Evolutionary conservation across 2,888 invertebrate species (phyloP).

Genomic region (Polymixis flavicincta): DNA sequence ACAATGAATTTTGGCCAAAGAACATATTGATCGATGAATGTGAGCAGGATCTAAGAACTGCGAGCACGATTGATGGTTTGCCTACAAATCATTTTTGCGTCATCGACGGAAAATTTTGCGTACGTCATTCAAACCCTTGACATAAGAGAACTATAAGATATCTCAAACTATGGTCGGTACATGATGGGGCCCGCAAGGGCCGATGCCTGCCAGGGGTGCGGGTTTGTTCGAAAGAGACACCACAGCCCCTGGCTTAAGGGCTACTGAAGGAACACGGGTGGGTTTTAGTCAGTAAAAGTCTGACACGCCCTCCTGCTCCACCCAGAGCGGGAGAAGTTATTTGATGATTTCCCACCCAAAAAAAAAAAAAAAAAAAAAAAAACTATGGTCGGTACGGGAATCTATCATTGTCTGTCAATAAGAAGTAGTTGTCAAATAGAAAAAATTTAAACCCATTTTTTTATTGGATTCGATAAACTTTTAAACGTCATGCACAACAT

Average conservation of each 20-base stretch:
- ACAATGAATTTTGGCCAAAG: slow-evolving; percentile 26
- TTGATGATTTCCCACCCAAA: no score
- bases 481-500: no score
- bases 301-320: no score
- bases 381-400: neutral
- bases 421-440: neutral
- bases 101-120: slow-evolving; percentile 28
- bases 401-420: neutral
- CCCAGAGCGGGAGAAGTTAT: no score
- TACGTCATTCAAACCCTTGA: neutral
- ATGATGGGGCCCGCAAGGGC: no score
- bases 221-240: no score
- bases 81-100: slow-evolving; percentile 4
- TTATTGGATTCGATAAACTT: neutral
- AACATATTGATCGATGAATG: slow-evolving; percentile 32
- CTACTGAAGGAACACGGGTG: no score
- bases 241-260: no score
- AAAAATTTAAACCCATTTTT: neutral
- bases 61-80: slow-evolving; percentile 28
- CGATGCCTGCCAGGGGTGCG: no score
- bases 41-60: slow-evolving; percentile 18
- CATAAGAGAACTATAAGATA: neutral
- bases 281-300: no score
- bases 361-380: no score
- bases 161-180: neutral